Evolutionary conservation across 2,888 invertebrate genomes (phyloP), one percentile per base, ranked within the genome.

Genomic region (Xestia rhomboidea): DNA sequence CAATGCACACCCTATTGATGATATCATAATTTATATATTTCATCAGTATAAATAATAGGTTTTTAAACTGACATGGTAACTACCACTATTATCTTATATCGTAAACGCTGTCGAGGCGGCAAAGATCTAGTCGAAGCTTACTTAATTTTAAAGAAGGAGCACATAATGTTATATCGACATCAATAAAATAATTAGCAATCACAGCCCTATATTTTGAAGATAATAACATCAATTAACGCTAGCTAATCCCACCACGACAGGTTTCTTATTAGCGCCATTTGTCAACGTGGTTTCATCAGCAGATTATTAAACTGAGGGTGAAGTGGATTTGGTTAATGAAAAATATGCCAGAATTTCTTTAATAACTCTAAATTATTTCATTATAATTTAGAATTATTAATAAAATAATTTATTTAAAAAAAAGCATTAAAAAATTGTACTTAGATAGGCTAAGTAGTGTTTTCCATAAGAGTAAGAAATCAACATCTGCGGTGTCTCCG

Each of bases 191-290:
- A 2, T 1, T 51, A 4, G 10, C 8, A 10, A 38, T 18, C 63
- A 63, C 93, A 89, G 85, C 93, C 82, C 92, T 92, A 91, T 5
- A 18, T 63, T 78, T 80, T 85, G 87, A 88, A 92, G 93, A 92
- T 92, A 91, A 89, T 90, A 92, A 92, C 93, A 93, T 92, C 93
- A 96, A 96, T 96, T 96, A 96, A 95, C 96, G 91, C 90, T 74
- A 79, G 89, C 90, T 95, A 95, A 96, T 94, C 95, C 95, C 83
- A 89, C 93, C 93, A 86, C 95, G 96, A 95, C 96, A 96, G 95
- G 95, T 96, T 96, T 96, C 96, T 96, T 96, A 96, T 95, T 96
- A 95, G 94, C 93, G 90, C 95, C 95, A 96, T 96, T 96, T 96
- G 96, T 96, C 95, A 88, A 21, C 10, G 46, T 76, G 70, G 77